Conservation (phyloP, 2,888 invertebrate genomes). For the Cephalotes varians region DNA sequence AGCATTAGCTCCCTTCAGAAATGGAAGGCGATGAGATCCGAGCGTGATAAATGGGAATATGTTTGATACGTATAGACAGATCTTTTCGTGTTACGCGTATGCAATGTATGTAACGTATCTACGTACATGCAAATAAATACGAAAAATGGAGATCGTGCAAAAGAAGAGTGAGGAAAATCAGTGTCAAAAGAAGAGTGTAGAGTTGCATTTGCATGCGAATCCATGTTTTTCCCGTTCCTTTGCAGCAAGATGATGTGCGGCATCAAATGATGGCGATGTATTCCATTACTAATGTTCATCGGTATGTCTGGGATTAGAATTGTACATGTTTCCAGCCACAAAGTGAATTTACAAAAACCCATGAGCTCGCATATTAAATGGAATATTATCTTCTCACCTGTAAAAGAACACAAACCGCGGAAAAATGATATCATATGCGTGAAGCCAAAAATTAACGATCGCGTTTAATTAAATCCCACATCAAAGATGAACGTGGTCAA, state of each 20-base stretch:
- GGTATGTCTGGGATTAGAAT: constrained; percentile 42
- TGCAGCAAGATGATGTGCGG: constrained; percentile 39
- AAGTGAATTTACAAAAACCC: constrained; percentile 41
- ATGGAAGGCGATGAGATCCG: constrained; percentile 39
- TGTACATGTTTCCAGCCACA: constrained; percentile 16
- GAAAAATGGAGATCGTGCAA: constrained; percentile 42
- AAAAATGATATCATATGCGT: constrained; percentile 30
- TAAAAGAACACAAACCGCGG: constrained; percentile 31
- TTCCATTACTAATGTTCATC: constrained; percentile 36
- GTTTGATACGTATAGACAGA: constrained; percentile 42
- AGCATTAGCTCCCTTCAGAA: constrained; percentile 64
- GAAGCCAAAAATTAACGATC: constrained; percentile 25
- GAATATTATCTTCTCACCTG: constrained; percentile 23
- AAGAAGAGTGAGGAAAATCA: constrained; percentile 44
- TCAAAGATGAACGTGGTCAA: constrained; percentile 11
- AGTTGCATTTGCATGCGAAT: constrained; percentile 72
- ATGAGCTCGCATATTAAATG: constrained; percentile 37
- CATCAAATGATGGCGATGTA: constrained; percentile 62
- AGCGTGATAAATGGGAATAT: constrained; percentile 64
- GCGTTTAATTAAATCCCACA: constrained; percentile 39
- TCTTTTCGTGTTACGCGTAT: constrained; percentile 33
- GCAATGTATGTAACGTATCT: not conserved
- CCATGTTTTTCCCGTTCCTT: constrained; percentile 35
- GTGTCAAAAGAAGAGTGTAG: constrained; percentile 69
- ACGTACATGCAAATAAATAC: constrained; percentile 34